Conservation (phyloP, 1,140 invertebrate species). For the Trichonephila inaurata region DNA sequence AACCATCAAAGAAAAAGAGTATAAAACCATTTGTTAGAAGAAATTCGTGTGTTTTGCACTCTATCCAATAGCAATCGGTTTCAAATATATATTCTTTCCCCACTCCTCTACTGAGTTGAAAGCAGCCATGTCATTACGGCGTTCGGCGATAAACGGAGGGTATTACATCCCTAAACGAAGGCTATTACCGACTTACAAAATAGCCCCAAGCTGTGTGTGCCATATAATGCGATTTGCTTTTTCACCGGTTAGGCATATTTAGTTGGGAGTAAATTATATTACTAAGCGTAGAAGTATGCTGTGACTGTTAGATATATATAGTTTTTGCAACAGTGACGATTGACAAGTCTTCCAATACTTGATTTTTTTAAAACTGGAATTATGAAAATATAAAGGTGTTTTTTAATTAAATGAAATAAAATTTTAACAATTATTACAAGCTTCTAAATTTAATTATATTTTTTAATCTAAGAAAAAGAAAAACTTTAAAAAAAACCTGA, state of each 20-base stretch:
- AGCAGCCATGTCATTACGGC: conserved; percentile 40
- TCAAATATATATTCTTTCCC: conserved; percentile 38
- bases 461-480: too few relatives aligned
- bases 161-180: conserved; percentile 54
- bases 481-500: too few relatives aligned
- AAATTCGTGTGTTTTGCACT: neutral
- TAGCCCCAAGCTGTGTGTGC: neutral
- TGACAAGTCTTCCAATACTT: too few relatives aligned
- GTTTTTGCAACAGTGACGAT: too few relatives aligned
- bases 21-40: conserved; percentile 51
- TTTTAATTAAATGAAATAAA: too few relatives aligned
- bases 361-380: too few relatives aligned
- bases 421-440: too few relatives aligned
- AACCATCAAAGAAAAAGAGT: conserved; percentile 20
- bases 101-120: neutral
- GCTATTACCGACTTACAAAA: conserved; percentile 20
- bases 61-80: conserved; percentile 55
- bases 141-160: conserved; percentile 37
- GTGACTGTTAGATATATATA: too few relatives aligned
- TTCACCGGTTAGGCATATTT: neutral
- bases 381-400: too few relatives aligned
- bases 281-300: too few relatives aligned
- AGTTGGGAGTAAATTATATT: neutral
- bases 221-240: conserved; percentile 4
- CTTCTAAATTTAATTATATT: too few relatives aligned